Percentiles rank a stretch among this genome's conserved stretches.
phyloP scores from a whole-genome alignment of 1,140 invertebrate genomes.

The Eulimnadia texana region DNA sequence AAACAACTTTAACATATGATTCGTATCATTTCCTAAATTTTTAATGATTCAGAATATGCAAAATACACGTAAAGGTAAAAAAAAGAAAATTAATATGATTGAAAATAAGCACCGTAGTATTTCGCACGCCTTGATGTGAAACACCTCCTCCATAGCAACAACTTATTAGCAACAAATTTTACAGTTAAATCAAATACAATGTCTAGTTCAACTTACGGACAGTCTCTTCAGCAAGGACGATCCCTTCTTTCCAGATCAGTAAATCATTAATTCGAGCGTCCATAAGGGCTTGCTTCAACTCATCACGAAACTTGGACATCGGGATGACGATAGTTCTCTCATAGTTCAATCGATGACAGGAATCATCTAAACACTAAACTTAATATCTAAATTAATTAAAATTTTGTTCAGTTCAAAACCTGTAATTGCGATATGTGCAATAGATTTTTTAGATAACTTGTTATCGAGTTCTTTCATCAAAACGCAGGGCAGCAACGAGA shows the following conservation, averaged over 20 bases:
- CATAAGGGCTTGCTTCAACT: slow-evolving; percentile 54
- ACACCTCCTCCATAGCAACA: no score
- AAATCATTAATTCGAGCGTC: slow-evolving; percentile 45
- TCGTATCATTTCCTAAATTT: no score
- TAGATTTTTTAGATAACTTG: background rate
- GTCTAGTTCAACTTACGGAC: background rate
- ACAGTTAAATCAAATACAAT: background rate
- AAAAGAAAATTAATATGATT: no score
- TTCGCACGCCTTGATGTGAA: no score
- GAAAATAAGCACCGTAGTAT: no score
- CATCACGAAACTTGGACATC: slow-evolving; percentile 41
- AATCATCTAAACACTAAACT: slow-evolving; percentile 34
- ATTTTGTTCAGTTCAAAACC: slow-evolving; percentile 31
- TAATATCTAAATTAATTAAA: background rate
- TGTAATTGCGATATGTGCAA: slow-evolving; percentile 42
- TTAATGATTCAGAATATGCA: no score
- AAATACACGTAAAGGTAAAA: no score
- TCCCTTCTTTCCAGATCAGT: slow-evolving; percentile 49
- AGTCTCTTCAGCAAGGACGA: slow-evolving; percentile 48
- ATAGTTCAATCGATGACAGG: slow-evolving; percentile 52
- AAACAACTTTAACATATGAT: no score
- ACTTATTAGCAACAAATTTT: background rate
- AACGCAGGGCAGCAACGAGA: slow-evolving; percentile 7
- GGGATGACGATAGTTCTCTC: slow-evolving; percentile 52
- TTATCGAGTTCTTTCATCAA: background rate